A percentile compares a stretch with the other conserved stretches of the same genome.
Evolutionary conservation across 2,113 vertebrate genomes (phyloP).

Genomic region (Struthidea cinerea): DNA sequence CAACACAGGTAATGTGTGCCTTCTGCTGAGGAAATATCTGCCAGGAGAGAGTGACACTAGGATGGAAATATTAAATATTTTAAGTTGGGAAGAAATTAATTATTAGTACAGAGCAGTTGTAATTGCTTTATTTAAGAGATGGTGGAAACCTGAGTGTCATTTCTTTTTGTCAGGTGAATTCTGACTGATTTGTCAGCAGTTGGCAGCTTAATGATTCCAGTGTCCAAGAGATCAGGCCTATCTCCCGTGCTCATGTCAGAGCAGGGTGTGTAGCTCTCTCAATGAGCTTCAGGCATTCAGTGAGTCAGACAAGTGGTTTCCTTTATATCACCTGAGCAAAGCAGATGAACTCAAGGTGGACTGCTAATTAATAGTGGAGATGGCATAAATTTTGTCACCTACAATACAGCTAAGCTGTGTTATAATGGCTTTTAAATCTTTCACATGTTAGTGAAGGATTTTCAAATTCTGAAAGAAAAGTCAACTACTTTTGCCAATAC

Average conservation of each 20-base stretch:
- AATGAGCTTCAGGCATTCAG: background rate
- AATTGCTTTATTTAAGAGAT: background rate
- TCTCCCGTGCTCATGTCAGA: fast-evolving
- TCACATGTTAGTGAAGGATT: background rate
- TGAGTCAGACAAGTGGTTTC: background rate
- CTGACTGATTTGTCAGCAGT: background rate
- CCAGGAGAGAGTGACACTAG: background rate
- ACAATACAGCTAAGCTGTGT: background rate
- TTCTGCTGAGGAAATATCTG: background rate
- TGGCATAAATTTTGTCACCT: background rate
- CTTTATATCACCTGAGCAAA: background rate
- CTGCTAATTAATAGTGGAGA: background rate
- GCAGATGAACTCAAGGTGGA: background rate
- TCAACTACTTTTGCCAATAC: background rate
- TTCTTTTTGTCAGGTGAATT: background rate
- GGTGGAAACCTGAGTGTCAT: background rate
- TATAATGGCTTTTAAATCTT: background rate
- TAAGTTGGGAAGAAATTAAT: background rate
- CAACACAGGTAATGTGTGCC: background rate
- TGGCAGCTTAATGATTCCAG: background rate
- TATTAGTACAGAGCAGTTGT: background rate
- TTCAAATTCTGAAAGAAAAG: background rate
- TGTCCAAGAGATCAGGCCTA: background rate
- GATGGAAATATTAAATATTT: background rate
- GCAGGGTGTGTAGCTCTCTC: background rate